Percentiles rank a stretch among this genome's conserved stretches.
phyloP scores from a whole-genome alignment of 2,797 vertebrate species.

The Chlorospingus flavigularis region DNA sequence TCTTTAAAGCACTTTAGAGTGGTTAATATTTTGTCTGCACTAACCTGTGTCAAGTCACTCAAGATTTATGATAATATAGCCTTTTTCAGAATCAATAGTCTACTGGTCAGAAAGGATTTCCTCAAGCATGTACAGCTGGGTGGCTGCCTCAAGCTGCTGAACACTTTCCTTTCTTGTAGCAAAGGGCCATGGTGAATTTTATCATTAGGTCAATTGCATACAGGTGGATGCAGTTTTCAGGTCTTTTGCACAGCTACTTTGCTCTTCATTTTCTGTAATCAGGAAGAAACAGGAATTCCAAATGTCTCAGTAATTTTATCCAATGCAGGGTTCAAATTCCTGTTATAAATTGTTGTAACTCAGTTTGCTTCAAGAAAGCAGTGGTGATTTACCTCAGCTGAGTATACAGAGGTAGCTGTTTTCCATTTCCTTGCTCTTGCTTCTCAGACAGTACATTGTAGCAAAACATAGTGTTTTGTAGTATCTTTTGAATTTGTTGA shows the following conservation, averaged over 20 bases:
- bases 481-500: neutral
- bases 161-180: neutral
- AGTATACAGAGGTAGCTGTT: neutral
- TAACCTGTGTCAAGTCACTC: neutral
- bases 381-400: neutral
- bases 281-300: neutral
- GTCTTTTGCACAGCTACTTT: neutral
- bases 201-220: neutral
- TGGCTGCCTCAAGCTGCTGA: neutral
- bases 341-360: neutral
- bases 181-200: neutral
- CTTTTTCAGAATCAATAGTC: constrained; percentile 20
- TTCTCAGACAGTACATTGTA: neutral
- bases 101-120: neutral
- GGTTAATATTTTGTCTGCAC: constrained; percentile 4
- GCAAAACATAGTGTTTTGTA: neutral
- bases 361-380: neutral
- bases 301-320: neutral
- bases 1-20: neutral
- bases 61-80: neutral
- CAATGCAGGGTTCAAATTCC: neutral
- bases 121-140: neutral
- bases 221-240: neutral
- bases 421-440: neutral
- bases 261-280: neutral